These are phyloP conservation scores for Diabrotica virgifera DNA, from an alignment of 1,140 invertebrate species.

Conservation along the genomic window DNA sequence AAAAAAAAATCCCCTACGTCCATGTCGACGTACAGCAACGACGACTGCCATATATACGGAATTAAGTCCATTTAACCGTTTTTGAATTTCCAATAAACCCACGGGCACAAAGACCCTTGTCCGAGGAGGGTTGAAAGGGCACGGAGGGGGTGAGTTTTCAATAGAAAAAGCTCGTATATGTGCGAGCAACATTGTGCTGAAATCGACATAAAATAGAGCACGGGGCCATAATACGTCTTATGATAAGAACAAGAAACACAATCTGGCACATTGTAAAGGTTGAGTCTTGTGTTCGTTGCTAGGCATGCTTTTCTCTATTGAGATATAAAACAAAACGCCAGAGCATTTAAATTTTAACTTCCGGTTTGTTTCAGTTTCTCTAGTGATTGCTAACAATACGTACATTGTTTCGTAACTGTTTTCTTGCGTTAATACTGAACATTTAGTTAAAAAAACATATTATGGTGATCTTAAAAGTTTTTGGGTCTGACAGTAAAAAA, in stretches of 20 bases:
- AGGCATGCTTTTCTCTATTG: too few species aligned
- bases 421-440: too few species aligned
- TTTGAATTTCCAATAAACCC: slow-evolving; percentile 7
- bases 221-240: slow-evolving; percentile 29
- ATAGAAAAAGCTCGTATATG: slow-evolving; percentile 19
- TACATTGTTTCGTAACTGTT: too few species aligned
- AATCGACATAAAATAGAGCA: slow-evolving; percentile 41
- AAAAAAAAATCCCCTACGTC: too few species aligned
- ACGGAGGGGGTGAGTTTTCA: not conserved
- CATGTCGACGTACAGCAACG: not conserved
- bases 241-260: slow-evolving; percentile 40
- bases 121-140: not conserved
- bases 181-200: slow-evolving; percentile 35
- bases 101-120: slow-evolving; percentile 1
- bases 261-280: slow-evolving; percentile 21
- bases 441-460: too few species aligned
- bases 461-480: too few species aligned
- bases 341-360: too few species aligned
- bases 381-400: too few species aligned
- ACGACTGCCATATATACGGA: not conserved
- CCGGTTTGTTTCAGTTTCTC: too few species aligned
- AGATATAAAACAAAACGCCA: too few species aligned
- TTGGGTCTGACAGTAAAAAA: too few species aligned
- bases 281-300: too few species aligned
- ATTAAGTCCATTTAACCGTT: slow-evolving; percentile 12